phyloP scores from a whole-genome alignment of 2,888 invertebrate species.

The Drosophila quinaria region DNA sequence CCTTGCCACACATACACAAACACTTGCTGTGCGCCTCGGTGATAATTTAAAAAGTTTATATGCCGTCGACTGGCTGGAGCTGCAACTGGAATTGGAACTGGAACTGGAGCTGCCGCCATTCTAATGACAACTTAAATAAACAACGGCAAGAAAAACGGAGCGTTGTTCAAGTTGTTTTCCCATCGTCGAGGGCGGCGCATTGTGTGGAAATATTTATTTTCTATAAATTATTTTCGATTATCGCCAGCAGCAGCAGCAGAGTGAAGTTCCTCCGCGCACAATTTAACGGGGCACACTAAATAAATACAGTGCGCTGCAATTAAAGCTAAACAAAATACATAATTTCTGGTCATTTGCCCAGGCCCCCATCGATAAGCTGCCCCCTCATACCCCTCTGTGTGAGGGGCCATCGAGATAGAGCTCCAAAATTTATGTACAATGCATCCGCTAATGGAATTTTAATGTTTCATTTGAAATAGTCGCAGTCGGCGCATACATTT shows the following conservation, averaged over 20 bases:
- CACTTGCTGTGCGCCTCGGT: slow-evolving; percentile 64
- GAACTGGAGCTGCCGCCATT: slow-evolving; percentile 60
- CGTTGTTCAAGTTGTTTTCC: slow-evolving; percentile 59
- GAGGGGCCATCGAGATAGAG: slow-evolving; percentile 9
- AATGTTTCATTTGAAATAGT: slow-evolving; percentile 76
- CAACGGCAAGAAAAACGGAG: slow-evolving; percentile 56
- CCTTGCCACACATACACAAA: slow-evolving; percentile 6
- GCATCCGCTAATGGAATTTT: slow-evolving; percentile 80
- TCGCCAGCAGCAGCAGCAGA: slow-evolving; percentile 50
- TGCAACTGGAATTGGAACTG: slow-evolving; percentile 45
- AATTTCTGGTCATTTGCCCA: slow-evolving; percentile 68
- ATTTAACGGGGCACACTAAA: slow-evolving; percentile 36
- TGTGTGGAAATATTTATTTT: slow-evolving; percentile 79
- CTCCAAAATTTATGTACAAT: slow-evolving; percentile 61
- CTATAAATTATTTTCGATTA: slow-evolving; percentile 81
- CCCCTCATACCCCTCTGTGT: not conserved
- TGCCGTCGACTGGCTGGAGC: slow-evolving; percentile 43
- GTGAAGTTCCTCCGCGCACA: slow-evolving; percentile 4
- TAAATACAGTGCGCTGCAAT: slow-evolving; percentile 68
- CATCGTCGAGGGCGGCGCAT: slow-evolving; percentile 60
- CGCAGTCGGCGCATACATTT: slow-evolving; percentile 59
- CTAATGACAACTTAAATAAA: slow-evolving; percentile 80
- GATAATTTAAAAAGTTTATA: slow-evolving; percentile 82
- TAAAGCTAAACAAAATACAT: slow-evolving; percentile 76
- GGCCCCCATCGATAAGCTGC: slow-evolving; percentile 49